Percentiles rank a stretch among this genome's conserved stretches.
These are phyloP conservation scores for Xenopus borealis DNA, from an alignment of 2,113 vertebrate species.

Conservation along the genomic window DNA sequence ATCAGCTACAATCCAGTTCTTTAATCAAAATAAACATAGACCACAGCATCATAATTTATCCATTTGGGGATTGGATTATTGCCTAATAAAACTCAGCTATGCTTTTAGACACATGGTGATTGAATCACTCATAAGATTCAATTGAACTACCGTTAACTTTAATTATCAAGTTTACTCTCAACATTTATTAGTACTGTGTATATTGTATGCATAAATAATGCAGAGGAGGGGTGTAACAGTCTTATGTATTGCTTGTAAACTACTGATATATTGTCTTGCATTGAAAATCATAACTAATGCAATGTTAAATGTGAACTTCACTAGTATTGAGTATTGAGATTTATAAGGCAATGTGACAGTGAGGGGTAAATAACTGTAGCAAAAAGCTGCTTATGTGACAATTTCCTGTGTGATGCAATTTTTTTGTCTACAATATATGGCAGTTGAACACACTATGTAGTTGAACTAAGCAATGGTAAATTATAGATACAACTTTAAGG, in stretches of 20 bases:
- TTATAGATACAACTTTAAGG: constrained; percentile 41
- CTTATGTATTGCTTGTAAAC: constrained; percentile 16
- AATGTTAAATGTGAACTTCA: too few relatives aligned
- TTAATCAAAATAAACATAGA: constrained; percentile 29
- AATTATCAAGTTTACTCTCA: constrained; percentile 23
- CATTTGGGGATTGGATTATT: constrained; percentile 23
- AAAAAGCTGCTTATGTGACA: constrained; percentile 45
- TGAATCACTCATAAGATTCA: constrained; percentile 20
- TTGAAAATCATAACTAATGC: too few relatives aligned
- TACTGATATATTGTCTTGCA: too few relatives aligned
- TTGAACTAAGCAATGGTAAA: constrained; percentile 6
- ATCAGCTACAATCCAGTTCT: constrained; percentile 8
- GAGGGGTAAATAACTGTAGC: constrained; percentile 32
- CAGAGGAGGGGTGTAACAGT: background rate
- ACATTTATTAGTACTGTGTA: constrained; percentile 10
- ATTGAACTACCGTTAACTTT: constrained; percentile 26
- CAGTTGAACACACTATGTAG: constrained; percentile 23
- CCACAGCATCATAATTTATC: constrained; percentile 16
- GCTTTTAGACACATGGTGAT: constrained; percentile 17
- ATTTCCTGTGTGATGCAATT: constrained; percentile 15
- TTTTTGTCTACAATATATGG: constrained; percentile 30
- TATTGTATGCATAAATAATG: constrained; percentile 7
- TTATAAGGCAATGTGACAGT: constrained; percentile 42
- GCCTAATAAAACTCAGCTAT: constrained; percentile 27
- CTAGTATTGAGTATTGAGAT: too few relatives aligned